Percentiles rank a stretch among this genome's conserved stretches.
phyloP scores from a whole-genome alignment of 64 coral and sea anemone genomes.

The Pocillopora verrucosa region DNA sequence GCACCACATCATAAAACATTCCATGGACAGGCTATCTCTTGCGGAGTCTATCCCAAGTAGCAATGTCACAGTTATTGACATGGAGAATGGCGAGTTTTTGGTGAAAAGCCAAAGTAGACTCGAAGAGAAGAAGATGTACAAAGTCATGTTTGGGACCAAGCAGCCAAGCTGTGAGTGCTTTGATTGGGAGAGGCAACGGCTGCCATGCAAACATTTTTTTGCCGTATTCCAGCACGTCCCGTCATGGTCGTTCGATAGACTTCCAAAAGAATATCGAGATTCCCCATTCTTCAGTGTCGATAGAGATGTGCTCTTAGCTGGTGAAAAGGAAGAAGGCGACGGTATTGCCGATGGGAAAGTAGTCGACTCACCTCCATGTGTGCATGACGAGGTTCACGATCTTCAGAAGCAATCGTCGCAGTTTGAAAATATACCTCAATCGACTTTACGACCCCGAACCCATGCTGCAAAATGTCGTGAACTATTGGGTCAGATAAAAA shows the following conservation, averaged over 20 bases:
- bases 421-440: too few species aligned
- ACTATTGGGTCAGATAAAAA: too few species aligned
- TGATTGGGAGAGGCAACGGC: conserved; percentile 39
- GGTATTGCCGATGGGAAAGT: background rate
- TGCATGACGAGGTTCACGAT: too few species aligned
- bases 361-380: background rate
- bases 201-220: conserved; percentile 65
- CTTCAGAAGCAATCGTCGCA: too few species aligned
- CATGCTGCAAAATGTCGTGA: too few species aligned
- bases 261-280: conserved; percentile 34
- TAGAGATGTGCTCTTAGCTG: conserved; percentile 12
- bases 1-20: conserved; percentile 49
- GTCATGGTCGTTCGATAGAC: conserved; percentile 32
- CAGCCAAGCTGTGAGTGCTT: conserved; percentile 34
- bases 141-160: conserved; percentile 7
- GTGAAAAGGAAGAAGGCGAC: background rate
- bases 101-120: conserved; percentile 34
- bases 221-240: conserved; percentile 50
- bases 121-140: conserved; percentile 1
- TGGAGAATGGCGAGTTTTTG: conserved; percentile 13
- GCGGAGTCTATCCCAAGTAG: conserved; percentile 31
- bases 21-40: conserved; percentile 3
- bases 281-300: conserved; percentile 54
- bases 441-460: too few species aligned
- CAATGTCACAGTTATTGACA: conserved; percentile 6